Evolutionary conservation across 2,888 invertebrate species (phyloP), one percentile per base, ranked within the genome.

Genomic region (Oligia fasciuncula): DNA sequence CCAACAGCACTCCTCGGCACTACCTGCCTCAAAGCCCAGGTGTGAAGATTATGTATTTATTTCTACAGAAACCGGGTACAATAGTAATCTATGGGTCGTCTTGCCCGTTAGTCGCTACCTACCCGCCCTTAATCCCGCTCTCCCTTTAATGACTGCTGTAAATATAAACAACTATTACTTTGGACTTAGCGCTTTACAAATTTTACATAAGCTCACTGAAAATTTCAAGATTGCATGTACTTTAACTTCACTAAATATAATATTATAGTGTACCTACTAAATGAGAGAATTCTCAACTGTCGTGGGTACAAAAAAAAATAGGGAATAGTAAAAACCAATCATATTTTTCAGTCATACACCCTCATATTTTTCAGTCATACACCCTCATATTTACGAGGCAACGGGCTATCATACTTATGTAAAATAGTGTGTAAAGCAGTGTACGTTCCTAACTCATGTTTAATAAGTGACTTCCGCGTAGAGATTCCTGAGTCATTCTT

Each of bases 121-220:
- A 77, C 60, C 57, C 69, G 77, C 57, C 76, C 70, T 74, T 86
- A 87, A 82, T 80, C 79, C 80, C 70, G 60, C 78, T 76, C 54
- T 70, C 75, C 68, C 66, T 51, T 80, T 80, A 83, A 83, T 81
- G 65, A 65, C 73, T 66, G 69, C 29, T 79, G 83, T 75, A 77
- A 81, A 86, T 73, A 81, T 79, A 77, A 83, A 80, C 84, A 80
- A 80, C 77, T 85, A 63, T 76, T 79, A 77, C 54, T 75, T 72
- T 70, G 67, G 43, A 54, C 70, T 71, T 66, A 76, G 35, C 65
- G 23, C 19, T 63, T 57, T 40, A 62, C 63, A 70, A 75, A 60
- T 71, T 76, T 76, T 66, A 74, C 68, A 65, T 72, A 62, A 76
- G 75, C 29, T 60, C 19, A 62, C 35, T 43, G 29, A 73, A 60